A percentile compares a stretch with the other conserved stretches of the same genome.
phyloP scores from a whole-genome alignment of 2,797 vertebrate genomes.

The Setipinna tenuifilis region DNA sequence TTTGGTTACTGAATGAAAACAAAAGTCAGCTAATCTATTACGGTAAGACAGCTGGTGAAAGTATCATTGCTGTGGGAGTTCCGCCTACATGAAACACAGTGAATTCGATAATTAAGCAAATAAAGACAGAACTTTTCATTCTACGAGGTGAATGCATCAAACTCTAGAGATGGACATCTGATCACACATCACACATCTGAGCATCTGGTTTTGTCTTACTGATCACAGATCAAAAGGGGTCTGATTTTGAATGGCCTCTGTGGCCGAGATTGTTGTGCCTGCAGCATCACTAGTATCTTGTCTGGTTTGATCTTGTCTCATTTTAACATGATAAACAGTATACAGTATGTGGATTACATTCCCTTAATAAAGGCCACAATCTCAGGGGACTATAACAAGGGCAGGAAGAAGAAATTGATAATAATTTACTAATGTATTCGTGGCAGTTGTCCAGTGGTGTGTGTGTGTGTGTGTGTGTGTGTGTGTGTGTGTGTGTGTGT shows the following conservation, averaged over 20 bases:
- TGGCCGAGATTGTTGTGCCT: too few species aligned
- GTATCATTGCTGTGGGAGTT: background rate
- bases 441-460: background rate
- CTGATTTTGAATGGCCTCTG: too few species aligned
- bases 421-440: background rate
- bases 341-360: background rate
- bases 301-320: too few species aligned
- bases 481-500: conserved; percentile 20
- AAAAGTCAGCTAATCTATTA: background rate
- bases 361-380: background rate
- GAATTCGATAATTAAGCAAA: too few species aligned
- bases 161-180: background rate
- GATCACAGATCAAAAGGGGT: too few species aligned
- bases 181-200: background rate
- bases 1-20: background rate
- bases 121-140: too few species aligned
- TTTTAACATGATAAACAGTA: background rate
- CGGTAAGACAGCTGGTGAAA: too few species aligned
- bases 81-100: background rate
- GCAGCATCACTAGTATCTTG: too few species aligned
- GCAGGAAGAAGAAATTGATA: background rate
- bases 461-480: conserved; percentile 13
- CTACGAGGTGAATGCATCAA: background rate
- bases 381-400: background rate
- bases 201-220: too few species aligned